Conservation (phyloP, 2,113 vertebrate species). For the Phaethon lepturus region DNA sequence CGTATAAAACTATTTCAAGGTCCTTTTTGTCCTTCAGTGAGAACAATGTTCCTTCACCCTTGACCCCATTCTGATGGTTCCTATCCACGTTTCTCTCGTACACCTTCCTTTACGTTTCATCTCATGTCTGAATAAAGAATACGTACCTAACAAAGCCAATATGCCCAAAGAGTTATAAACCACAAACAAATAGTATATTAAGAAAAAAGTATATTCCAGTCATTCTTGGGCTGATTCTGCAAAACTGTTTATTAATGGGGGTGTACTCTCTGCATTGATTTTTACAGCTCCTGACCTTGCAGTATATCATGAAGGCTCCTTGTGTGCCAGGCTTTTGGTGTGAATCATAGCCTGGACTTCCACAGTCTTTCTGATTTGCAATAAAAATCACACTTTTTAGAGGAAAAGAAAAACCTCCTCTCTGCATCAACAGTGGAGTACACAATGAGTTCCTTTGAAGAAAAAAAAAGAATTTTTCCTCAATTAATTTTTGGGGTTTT, state of each 20-base stretch:
- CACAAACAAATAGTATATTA: not conserved
- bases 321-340: not conserved
- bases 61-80: not conserved
- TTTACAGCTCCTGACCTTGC: conserved; percentile 14
- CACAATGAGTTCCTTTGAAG: conserved; percentile 55
- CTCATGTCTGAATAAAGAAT: not conserved
- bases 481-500: conserved; percentile 30
- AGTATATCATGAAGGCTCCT: not conserved
- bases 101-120: not conserved
- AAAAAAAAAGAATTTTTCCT: conserved; percentile 33
- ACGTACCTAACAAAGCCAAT: not conserved
- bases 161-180: not conserved
- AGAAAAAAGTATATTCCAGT: not conserved
- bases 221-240: not conserved
- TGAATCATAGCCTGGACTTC: conserved; percentile 6
- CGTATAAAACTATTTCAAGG: not conserved
- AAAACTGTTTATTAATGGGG: not conserved
- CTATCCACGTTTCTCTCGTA: not conserved
- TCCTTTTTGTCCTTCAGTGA: not conserved
- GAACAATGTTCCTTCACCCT: not conserved
- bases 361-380: conserved; percentile 54
- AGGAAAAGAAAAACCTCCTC: not conserved
- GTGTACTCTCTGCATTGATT: not conserved
- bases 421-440: conserved; percentile 24
- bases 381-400: conserved; percentile 58